phyloP scores from a whole-genome alignment of 2,113 vertebrate species.

The Alouatta palliata region DNA sequence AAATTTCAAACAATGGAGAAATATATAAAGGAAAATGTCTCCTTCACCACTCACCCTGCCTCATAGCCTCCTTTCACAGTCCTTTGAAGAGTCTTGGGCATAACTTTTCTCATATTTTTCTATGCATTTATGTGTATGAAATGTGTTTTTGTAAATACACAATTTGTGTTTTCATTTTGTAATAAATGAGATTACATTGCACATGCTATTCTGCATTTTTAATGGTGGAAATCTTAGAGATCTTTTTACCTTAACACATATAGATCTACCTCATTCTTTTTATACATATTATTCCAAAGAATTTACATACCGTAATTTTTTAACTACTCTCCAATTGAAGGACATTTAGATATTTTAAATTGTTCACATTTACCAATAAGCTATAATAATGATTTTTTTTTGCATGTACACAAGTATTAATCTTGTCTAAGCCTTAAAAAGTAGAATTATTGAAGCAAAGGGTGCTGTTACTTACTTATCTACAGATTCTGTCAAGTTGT shows the following conservation, averaged over 20 bases:
- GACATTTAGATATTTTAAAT: neutral
- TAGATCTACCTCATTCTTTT: neutral
- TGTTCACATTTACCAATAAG: neutral
- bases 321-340: neutral
- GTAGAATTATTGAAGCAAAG: neutral
- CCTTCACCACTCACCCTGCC: neutral
- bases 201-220: neutral
- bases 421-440: neutral
- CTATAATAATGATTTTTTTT: neutral
- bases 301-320: neutral
- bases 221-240: neutral
- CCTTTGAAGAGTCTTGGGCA: neutral
- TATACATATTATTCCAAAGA: neutral
- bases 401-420: neutral
- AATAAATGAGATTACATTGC: neutral
- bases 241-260: neutral
- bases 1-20: neutral
- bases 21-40: neutral
- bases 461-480: neutral
- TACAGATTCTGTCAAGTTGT: neutral
- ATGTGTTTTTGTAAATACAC: neutral
- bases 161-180: neutral
- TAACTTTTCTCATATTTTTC: neutral
- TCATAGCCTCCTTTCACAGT: rapidly evolving
- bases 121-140: neutral